Base-by-base conservation (phyloP, 2,113 vertebrate species). In the Hiodon tergisus region DNA sequence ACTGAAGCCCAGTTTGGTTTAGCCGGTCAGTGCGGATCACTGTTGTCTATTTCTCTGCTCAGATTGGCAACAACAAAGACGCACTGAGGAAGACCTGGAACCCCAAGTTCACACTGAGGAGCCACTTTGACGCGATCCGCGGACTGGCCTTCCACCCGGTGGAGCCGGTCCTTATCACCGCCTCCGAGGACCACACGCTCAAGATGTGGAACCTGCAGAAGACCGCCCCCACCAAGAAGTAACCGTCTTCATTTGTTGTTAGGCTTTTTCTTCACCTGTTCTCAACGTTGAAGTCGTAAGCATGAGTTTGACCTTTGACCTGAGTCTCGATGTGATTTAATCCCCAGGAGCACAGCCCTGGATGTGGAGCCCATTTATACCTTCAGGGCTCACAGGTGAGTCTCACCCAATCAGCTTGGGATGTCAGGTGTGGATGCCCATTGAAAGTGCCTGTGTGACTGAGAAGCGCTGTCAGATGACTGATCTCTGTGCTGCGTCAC, bases 161-260 rank as follows among this genome's bases (percentile, higher is more conserved):
- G 77, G 97, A 99, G 86, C 96, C 97, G 14, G 95, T 99, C 69
- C 90, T 99, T 84, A 88, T 99, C 89, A 99, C 97, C 2, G 97
- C 97, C 48, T 99, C 97, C 17, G 97, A 99, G 82, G 97, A 99
- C 80, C 96, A 98, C 88, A 99, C 97, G 0, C 89, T 99, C 79
- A 99, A 99, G 88, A 96, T 99, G 95, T 99, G 97, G 97, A 99
- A 99, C 90, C 93, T 99, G 65, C 97, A 98, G 85, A 99, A 99
- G 90, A 99, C 96, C 0, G 93, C 95, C 14, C 96, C 97, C 52
- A 92, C 94, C 85, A 99, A 99, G 90, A 99, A 99, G 97, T 99
- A 88, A 84, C 89, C 79, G 48, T 47, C 0, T 0, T 16, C 61
- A 48, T 14, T 17, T 17, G n/a, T 53, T 31, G 31, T 31, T 31